A percentile compares a stretch with the other conserved stretches of the same genome.
phyloP scores from a whole-genome alignment of 1,140 invertebrate species.

The Drosophila santomea region DNA sequence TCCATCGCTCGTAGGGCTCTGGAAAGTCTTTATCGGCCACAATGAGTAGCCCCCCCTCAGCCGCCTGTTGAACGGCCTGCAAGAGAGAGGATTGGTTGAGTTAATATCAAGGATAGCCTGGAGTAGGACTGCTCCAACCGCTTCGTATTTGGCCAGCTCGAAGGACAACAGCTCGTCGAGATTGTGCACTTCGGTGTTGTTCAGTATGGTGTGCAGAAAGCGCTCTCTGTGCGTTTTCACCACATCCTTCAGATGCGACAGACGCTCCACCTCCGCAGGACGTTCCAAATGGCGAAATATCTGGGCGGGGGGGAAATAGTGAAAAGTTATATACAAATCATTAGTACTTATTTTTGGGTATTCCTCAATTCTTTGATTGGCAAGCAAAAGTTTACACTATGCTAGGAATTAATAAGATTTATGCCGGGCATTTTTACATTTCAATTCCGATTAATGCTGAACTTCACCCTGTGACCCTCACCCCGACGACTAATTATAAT shows the following conservation, averaged over 20 bases:
- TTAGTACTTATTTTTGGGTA: no score
- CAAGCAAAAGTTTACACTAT: not conserved
- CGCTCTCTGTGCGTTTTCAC: constrained; percentile 85
- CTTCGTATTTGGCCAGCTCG: constrained; percentile 87
- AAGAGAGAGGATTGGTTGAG: not conserved
- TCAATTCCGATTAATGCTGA: not conserved
- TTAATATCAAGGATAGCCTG: no score
- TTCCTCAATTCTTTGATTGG: not conserved
- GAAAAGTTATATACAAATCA: no score
- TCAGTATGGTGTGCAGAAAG: constrained; percentile 86
- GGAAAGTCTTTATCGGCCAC: constrained; percentile 86
- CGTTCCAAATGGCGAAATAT: constrained; percentile 90
- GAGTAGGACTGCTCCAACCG: constrained; percentile 67
- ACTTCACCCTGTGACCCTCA: constrained; percentile 1
- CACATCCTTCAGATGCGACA: constrained; percentile 86
- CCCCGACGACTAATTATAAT: constrained; percentile 1
- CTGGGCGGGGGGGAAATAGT: constrained; percentile 78
- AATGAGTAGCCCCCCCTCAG: constrained; percentile 87
- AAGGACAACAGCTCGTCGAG: constrained; percentile 86
- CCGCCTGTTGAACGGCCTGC: constrained; percentile 88
- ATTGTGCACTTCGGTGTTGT: constrained; percentile 87
- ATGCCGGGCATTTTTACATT: not conserved
- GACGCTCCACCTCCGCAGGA: constrained; percentile 88
- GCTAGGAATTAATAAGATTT: not conserved
- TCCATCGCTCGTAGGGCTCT: constrained; percentile 89